Conservation (phyloP, 2,797 vertebrate species). For the Emys orbicularis region DNA sequence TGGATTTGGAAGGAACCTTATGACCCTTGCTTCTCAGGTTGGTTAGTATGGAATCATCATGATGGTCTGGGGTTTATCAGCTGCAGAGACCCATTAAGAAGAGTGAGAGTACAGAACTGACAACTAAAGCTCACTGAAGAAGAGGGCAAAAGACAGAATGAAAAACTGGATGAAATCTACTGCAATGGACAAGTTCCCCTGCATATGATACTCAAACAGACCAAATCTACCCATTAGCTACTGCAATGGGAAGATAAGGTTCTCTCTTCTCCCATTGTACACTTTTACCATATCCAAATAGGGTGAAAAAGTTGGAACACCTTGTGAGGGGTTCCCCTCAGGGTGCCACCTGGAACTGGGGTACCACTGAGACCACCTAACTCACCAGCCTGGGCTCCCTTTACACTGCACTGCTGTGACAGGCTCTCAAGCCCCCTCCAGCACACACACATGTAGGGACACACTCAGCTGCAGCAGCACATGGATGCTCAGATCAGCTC, state of each 20-base stretch:
- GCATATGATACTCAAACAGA: background rate
- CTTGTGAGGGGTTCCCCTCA: no score
- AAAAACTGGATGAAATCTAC: background rate
- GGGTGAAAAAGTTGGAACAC: background rate
- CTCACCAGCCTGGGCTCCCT: no score
- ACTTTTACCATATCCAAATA: background rate
- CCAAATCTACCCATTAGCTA: background rate
- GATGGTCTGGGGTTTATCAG: background rate
- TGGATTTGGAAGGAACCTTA: background rate
- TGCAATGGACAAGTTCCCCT: background rate
- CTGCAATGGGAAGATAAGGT: background rate
- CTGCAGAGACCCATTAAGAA: background rate
- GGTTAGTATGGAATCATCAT: background rate
- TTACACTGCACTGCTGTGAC: no score
- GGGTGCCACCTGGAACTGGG: no score
- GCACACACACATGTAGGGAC: no score
- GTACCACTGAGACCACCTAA: no score
- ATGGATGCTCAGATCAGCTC: no score
- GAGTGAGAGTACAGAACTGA: fast-evolving
- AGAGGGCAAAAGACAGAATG: background rate
- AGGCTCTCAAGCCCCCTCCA: no score
- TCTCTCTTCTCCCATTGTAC: background rate
- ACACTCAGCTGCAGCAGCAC: no score
- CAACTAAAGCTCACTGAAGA: background rate
- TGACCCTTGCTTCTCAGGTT: background rate